A percentile compares a stretch with the other conserved stretches of the same genome.
Evolutionary conservation across 2,888 invertebrate species (phyloP).

Genomic region (Pammene fasciana): DNA sequence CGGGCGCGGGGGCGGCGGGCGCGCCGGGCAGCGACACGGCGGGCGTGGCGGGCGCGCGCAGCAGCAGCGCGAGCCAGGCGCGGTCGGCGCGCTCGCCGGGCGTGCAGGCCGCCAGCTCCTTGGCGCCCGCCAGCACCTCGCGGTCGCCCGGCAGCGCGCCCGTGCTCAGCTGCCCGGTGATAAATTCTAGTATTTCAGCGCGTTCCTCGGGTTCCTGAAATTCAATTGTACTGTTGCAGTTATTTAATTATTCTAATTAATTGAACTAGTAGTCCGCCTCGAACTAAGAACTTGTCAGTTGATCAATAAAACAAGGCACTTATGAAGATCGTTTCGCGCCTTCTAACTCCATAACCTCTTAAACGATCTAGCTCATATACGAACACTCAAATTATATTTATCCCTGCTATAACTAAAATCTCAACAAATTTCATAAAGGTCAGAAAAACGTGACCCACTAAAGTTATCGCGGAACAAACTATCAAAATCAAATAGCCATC

Average conservation of each 20-base stretch:
- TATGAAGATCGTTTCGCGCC: too few species aligned
- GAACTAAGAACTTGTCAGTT: too few species aligned
- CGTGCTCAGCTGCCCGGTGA: constrained; percentile 65
- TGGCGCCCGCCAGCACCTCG: constrained; percentile 60
- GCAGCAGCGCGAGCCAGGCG: constrained; percentile 64
- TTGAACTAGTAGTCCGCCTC: too few species aligned
- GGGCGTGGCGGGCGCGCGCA: constrained; percentile 49
- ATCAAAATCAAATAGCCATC: too few species aligned
- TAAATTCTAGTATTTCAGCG: constrained; percentile 71
- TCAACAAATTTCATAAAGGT: too few species aligned
- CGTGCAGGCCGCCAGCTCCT: constrained; percentile 56
- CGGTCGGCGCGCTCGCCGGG: constrained; percentile 67
- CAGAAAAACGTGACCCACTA: too few species aligned
- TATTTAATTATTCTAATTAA: neutral
- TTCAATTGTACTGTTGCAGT: neutral
- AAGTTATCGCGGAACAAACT: too few species aligned
- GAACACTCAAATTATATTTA: too few species aligned
- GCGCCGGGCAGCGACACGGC: constrained; percentile 56
- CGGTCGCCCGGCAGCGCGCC: constrained; percentile 70
- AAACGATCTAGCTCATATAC: too few species aligned
- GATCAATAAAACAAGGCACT: too few species aligned
- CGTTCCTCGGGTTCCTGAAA: constrained; percentile 67
- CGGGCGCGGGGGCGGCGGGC: constrained; percentile 47
- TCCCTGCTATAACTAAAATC: too few species aligned
- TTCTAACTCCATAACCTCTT: too few species aligned